A percentile compares a stretch with the other conserved stretches of the same genome.
These are phyloP conservation scores for Sympetrum striolatum DNA, from an alignment of 2,888 invertebrate species.

Conservation along the genomic window DNA sequence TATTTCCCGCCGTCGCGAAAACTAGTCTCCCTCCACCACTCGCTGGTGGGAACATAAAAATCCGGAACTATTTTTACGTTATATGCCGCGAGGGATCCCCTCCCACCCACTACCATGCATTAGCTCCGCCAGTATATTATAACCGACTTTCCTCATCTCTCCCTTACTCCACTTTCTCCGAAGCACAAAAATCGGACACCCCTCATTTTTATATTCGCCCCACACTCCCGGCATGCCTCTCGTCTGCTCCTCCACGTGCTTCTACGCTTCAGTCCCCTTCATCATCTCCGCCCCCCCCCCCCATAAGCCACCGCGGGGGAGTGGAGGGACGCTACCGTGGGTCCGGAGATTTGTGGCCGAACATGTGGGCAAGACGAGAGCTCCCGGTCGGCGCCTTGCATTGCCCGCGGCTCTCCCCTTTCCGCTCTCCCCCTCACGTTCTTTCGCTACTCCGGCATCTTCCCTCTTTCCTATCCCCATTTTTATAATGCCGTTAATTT, in stretches of 20 bases:
- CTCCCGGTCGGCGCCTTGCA: slow-evolving; percentile 40
- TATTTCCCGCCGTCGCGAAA: neutral
- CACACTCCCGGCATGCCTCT: neutral
- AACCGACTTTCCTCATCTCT: neutral
- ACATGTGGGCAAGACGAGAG: slow-evolving; percentile 34
- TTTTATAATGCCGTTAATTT: neutral
- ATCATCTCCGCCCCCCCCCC: neutral
- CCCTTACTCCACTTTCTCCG: neutral
- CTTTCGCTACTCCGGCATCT: neutral
- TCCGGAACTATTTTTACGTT: neutral
- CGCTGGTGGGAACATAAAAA: neutral
- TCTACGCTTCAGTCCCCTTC: slow-evolving; percentile 4
- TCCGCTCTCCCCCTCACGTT: neutral
- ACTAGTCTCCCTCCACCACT: neutral
- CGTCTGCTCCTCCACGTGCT: neutral
- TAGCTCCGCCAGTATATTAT: neutral
- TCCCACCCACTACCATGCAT: neutral
- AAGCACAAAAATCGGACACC: neutral
- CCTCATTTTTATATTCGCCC: slow-evolving; percentile 22
- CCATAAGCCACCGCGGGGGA: slow-evolving; percentile 20
- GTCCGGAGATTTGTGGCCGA: slow-evolving; percentile 41
- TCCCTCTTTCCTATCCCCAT: neutral
- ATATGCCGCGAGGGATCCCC: neutral
- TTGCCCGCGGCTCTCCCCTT: slow-evolving; percentile 10
- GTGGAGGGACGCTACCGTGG: neutral